Base-by-base conservation (phyloP, 2,888 invertebrate genomes). In the Halictus quadricinctus region DNA sequence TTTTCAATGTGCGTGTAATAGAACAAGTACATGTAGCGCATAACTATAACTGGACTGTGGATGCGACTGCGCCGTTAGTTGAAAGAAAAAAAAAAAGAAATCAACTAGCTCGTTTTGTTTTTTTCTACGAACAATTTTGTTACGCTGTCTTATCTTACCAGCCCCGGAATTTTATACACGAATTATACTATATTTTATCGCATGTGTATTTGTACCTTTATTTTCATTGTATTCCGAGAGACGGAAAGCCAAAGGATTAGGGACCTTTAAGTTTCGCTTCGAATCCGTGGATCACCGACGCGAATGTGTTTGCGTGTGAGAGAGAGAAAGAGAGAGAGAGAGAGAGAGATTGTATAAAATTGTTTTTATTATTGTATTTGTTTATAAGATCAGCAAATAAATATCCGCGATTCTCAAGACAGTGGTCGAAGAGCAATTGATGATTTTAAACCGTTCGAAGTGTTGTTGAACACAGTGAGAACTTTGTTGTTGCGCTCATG, bases 1-100 rank as follows among this genome's bases (percentile, higher is more conserved):
- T 87, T 82, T 85, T 85, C 69, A 72, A 87, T 66, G 60, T 72
- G 58, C 36, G 54, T 73, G 69, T 80, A 73, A 80, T 80, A 80
- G 74, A 58, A 21, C n/a, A 58, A 58, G n/a, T 58, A 54, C 21
- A 7, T 54, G 12, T 70, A 79, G 76, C 54, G 66, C 58, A 74
- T 76, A 46, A 58, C 70, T n/a, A 36, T 36, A 70, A 70, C 70
- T n/a, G 43, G 70, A 70, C 70, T 43, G 70, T 70, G 70, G 70
- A 70, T 70, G 43, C 70, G 13, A 70, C 21, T n/a, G 41, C 6
- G 70, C n/a, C 58, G 58, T 58, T 58, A 58, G 58, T n/a, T 0
- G n/a, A 1, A 5, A 36, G 36, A 46, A 36, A 3, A 4, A 36
- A 36, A 36, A 36, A 36, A 36, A 4, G 36, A 54, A 21, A 21